Percentiles rank a stretch among this genome's conserved stretches.
Evolutionary conservation across 2,113 vertebrate genomes (phyloP).

Genomic region (Speoplatyrhinus poulsoni): DNA sequence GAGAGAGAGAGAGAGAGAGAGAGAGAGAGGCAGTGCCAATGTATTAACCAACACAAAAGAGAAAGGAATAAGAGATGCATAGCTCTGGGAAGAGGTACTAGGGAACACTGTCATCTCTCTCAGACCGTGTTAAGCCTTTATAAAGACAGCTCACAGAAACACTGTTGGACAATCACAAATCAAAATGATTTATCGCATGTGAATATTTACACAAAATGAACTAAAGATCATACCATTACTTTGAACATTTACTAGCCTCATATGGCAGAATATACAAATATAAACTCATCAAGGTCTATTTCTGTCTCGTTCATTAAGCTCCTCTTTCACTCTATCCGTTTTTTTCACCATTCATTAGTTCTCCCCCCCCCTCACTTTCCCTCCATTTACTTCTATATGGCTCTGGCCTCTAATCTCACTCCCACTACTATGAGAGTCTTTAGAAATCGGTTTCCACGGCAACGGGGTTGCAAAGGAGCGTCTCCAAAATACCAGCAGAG

Average conservation of each 20-base stretch:
- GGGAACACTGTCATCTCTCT: too few relatives aligned
- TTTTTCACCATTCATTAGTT: neutral
- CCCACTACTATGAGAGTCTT: constrained; percentile 1
- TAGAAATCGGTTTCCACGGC: constrained; percentile 34
- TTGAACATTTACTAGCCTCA: neutral
- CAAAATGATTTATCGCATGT: too few relatives aligned
- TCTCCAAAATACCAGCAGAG: constrained; percentile 12
- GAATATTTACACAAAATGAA: too few relatives aligned
- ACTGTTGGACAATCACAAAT: neutral
- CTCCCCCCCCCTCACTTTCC: neutral
- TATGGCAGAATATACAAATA: neutral
- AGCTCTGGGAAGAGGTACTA: too few relatives aligned
- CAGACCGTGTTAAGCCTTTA: neutral
- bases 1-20: constrained; percentile 3
- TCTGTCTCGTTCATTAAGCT: neutral
- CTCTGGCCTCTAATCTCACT: constrained; percentile 2
- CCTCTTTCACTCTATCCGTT: neutral
- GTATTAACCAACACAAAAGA: too few relatives aligned
- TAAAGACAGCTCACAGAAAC: neutral
- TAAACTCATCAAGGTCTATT: neutral
- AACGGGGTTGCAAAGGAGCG: constrained; percentile 5
- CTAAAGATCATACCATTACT: neutral
- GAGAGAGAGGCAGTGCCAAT: neutral
- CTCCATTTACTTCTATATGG: neutral
- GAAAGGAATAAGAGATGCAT: too few relatives aligned